A percentile compares a stretch with the other conserved stretches of the same genome.
Evolutionary conservation across 2,797 vertebrate genomes (phyloP).

Genomic region (Leptodactylus fallax): DNA sequence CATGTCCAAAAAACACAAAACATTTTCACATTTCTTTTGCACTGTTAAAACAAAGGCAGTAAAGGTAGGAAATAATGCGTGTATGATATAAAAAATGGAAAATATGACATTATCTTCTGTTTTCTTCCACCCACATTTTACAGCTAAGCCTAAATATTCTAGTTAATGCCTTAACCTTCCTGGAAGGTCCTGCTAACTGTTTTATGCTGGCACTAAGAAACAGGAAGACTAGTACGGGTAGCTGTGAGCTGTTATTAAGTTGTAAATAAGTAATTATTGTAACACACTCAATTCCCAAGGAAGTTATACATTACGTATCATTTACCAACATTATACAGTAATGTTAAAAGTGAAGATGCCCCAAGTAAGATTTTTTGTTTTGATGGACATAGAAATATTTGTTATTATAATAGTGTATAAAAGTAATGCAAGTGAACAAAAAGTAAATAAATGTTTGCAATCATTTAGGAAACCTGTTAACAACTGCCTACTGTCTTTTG

Average conservation of each 20-base stretch:
- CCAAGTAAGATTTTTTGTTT: background rate
- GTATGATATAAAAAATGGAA: slow-evolving; percentile 33
- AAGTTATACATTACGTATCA: background rate
- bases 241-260: background rate
- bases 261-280: background rate
- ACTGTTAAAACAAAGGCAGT: background rate
- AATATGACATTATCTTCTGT: slow-evolving; percentile 34
- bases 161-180: slow-evolving; percentile 32
- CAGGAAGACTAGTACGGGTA: background rate
- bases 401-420: background rate
- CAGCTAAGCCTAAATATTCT: slow-evolving; percentile 19
- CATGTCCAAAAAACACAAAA: background rate
- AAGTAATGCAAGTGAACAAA: background rate
- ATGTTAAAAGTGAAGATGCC: background rate
- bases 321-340: background rate
- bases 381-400: background rate
- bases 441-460: background rate
- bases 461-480: too few species aligned
- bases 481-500: too few species aligned
- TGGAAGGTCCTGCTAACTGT: slow-evolving; percentile 39
- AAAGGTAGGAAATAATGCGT: background rate
- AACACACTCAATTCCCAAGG: background rate
- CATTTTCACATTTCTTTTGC: background rate
- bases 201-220: background rate
- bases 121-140: slow-evolving; percentile 45